Conservation (phyloP, 1,140 invertebrate genomes). For the Drosophila sproati region DNA sequence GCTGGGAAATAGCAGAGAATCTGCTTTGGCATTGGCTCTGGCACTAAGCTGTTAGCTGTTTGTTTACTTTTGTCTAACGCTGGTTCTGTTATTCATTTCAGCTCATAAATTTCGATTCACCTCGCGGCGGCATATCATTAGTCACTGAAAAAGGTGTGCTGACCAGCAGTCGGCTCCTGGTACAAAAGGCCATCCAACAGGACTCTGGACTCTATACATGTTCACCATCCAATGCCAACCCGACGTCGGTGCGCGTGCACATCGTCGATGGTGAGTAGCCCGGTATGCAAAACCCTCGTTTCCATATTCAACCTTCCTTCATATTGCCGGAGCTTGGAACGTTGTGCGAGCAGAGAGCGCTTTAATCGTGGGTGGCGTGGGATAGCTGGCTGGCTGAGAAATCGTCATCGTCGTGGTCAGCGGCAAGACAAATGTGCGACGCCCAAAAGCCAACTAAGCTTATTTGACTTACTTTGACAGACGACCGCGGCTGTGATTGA, state of each 20-base stretch:
- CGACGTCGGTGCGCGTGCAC: constrained; percentile 90
- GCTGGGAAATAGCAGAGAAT: too few relatives aligned
- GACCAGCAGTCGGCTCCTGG: constrained; percentile 91
- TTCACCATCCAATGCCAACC: constrained; percentile 91
- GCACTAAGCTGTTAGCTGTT: constrained; percentile 58
- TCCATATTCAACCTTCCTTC: background rate
- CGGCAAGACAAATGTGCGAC: constrained; percentile 66
- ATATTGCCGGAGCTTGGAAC: too few relatives aligned
- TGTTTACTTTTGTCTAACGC: constrained; percentile 6
- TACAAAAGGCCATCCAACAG: constrained; percentile 90
- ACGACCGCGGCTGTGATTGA: constrained; percentile 65
- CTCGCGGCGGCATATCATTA: constrained; percentile 90
- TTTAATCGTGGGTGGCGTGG: too few relatives aligned
- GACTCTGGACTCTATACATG: constrained; percentile 92
- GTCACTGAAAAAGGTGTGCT: constrained; percentile 92
- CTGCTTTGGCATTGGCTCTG: constrained; percentile 13
- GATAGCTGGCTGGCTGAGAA: too few relatives aligned
- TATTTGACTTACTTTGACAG: constrained; percentile 72
- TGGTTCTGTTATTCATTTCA: constrained; percentile 76
- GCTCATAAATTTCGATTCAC: constrained; percentile 92
- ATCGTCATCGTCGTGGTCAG: background rate
- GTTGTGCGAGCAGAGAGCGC: too few relatives aligned
- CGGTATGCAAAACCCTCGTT: constrained; percentile 70
- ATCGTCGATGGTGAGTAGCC: constrained; percentile 91
- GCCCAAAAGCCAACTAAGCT: constrained; percentile 70